Base-by-base conservation (phyloP, 2,113 vertebrate genomes). In the Urocolius indicus region DNA sequence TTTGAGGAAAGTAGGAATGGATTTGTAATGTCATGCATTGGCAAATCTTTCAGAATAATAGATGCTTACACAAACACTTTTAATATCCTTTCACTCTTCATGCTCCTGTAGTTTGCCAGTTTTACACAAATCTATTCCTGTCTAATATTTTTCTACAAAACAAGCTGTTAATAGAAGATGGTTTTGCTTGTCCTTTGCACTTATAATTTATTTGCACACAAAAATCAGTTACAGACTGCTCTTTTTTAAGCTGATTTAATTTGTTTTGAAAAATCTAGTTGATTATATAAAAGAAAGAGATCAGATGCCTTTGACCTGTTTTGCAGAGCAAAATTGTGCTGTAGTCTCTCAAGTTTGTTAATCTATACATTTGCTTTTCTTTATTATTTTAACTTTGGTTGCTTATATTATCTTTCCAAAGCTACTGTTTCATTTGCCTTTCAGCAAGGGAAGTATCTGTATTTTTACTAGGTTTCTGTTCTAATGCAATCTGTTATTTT, bases 151-250 rank as follows among this genome's bases (percentile, higher is more conserved):
- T 45, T 76, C 43, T 96, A 48, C 34, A 54, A 90, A 94, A 38
- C 34, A 89, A 91, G 27, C 52, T 81, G 87, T 84, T 93, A 76
- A 72, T 71, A 94, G 85, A 84, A 84, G 49, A 77, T n/a, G 19
- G 1, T 87, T 92, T 89, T 93, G 17, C 88, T 80, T 46, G 61
- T 93, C 9, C 52, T 93, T 36, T 91, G 49, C 73, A 82, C 36
- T 67, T 81, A 88, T 78, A 4, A 62, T 92, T 93, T 87, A 61
- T 93, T 96, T 93, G 72, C 61, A 89, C 38, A 88, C n/a, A 84
- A 77, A 68, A 61, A 93, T 75, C 77, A 74, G 62, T 87, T 76
- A 45, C 62, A 94, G 82, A 34, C 55, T 93, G 63, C 43, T 83
- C 45, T 88, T 89, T 80, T 83, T 52, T 59, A 11, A 77, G 26